Conservation (phyloP, 1,140 invertebrate species). For the Diorhabda elongata region DNA sequence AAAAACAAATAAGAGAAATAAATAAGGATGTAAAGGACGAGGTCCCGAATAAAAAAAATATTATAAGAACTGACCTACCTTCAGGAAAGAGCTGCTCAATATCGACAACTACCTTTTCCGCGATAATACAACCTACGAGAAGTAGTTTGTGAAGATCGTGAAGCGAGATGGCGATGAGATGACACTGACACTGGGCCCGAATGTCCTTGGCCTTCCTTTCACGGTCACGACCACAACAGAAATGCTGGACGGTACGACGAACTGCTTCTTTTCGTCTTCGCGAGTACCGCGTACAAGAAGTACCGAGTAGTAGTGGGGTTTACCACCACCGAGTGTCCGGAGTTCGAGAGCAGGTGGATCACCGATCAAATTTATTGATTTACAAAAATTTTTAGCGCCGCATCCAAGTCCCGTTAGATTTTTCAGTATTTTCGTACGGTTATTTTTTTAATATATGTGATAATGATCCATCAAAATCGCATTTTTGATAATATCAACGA, state of each 20-base stretch:
- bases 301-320: background rate
- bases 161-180: background rate
- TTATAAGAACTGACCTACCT: background rate
- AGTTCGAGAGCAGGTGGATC: background rate
- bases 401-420: too few relatives aligned
- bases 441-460: too few relatives aligned
- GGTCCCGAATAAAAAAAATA: too few relatives aligned
- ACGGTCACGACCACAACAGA: background rate
- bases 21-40: too few relatives aligned
- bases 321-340: background rate
- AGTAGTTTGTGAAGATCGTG: background rate
- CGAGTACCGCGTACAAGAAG: background rate
- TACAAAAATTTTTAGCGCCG: background rate
- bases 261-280: background rate
- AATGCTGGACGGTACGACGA: background rate
- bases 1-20: too few relatives aligned
- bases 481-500: too few relatives aligned
- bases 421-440: too few relatives aligned
- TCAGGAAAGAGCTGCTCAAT: background rate
- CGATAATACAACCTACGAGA: background rate
- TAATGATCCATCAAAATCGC: too few relatives aligned
- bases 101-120: background rate
- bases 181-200: slow-evolving; percentile 1
- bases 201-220: slow-evolving; percentile 1
- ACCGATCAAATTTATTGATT: background rate